Evolutionary conservation across 2,797 vertebrate genomes (phyloP).

Genomic region (Hydrolagus colliei): DNA sequence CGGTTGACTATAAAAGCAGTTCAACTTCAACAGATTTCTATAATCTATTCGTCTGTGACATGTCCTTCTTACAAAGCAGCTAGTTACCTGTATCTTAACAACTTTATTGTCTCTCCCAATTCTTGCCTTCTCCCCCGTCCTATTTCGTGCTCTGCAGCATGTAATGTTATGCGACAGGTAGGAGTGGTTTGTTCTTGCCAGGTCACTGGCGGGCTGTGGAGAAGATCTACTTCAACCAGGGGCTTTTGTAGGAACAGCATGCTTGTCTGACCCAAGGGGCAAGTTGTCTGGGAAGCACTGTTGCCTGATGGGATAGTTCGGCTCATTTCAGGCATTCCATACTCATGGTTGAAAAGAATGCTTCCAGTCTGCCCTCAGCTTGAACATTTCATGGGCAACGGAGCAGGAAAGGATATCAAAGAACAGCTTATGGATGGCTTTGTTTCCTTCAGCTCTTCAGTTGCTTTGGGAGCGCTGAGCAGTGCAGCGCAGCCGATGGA

Average conservation of each 20-base stretch:
- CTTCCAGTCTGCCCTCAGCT: constrained; percentile 58
- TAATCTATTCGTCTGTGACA: constrained; percentile 34
- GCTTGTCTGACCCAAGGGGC: constrained; percentile 48
- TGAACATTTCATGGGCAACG: constrained; percentile 59
- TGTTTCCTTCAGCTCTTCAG: constrained; percentile 57
- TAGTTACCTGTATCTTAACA: constrained; percentile 16
- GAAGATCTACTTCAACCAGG: constrained; percentile 45
- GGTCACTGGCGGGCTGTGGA: constrained; percentile 58
- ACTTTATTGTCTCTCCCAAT: constrained; percentile 19
- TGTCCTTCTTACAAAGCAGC: constrained; percentile 34
- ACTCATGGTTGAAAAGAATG: constrained; percentile 75
- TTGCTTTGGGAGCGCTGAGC: constrained; percentile 44
- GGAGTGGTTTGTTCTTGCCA: constrained; percentile 53
- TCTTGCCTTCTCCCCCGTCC: constrained; percentile 46
- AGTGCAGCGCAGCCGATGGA: constrained; percentile 45
- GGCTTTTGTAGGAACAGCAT: constrained; percentile 38
- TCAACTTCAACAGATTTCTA: not conserved
- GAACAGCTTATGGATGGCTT: constrained; percentile 54
- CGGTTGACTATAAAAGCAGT: not conserved
- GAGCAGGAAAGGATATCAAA: constrained; percentile 70
- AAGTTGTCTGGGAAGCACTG: constrained; percentile 50
- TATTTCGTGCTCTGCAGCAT: constrained; percentile 45
- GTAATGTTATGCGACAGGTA: constrained; percentile 66
- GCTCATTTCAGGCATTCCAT: constrained; percentile 61
- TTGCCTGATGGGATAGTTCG: constrained; percentile 60